These are phyloP conservation scores for Polyploca ridens DNA, from an alignment of 2,888 invertebrate species.

Conservation along the genomic window DNA sequence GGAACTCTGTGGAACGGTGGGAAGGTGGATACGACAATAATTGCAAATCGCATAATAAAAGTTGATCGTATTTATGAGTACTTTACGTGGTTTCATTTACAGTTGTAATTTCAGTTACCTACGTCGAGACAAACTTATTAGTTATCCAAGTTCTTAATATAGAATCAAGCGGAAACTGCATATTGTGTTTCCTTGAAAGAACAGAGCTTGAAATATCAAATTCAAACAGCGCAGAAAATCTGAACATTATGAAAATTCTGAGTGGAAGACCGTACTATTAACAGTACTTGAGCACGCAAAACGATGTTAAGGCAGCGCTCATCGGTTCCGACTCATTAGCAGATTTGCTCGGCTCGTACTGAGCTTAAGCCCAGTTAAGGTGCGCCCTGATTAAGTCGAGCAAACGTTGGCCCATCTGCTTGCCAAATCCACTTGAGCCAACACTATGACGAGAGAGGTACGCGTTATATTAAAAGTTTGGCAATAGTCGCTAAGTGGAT, in stretches of 20 bases:
- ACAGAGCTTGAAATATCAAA: not conserved
- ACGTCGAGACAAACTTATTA: too few relatives aligned
- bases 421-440: constrained; percentile 78
- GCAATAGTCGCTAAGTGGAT: constrained; percentile 61
- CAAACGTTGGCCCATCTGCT: constrained; percentile 66
- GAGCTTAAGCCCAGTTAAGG: constrained; percentile 67
- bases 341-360: constrained; percentile 59
- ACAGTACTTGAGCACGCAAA: constrained; percentile 63
- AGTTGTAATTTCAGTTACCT: too few relatives aligned
- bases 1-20: too few relatives aligned
- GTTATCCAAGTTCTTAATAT: too few relatives aligned
- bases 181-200: not conserved
- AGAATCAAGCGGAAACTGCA: not conserved
- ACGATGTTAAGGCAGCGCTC: constrained; percentile 60
- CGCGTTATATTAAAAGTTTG: constrained; percentile 69
- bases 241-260: constrained; percentile 6
- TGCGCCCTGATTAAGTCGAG: constrained; percentile 74
- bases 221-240: constrained; percentile 1
- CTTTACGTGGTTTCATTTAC: too few relatives aligned
- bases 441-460: constrained; percentile 48
- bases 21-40: too few relatives aligned
- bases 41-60: too few relatives aligned
- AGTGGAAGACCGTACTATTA: constrained; percentile 41
- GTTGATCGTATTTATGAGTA: too few relatives aligned
- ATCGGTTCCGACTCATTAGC: constrained; percentile 74